These are phyloP conservation scores for Melanostoma mellinum DNA, from an alignment of 2,888 invertebrate species.

Conservation along the genomic window DNA sequence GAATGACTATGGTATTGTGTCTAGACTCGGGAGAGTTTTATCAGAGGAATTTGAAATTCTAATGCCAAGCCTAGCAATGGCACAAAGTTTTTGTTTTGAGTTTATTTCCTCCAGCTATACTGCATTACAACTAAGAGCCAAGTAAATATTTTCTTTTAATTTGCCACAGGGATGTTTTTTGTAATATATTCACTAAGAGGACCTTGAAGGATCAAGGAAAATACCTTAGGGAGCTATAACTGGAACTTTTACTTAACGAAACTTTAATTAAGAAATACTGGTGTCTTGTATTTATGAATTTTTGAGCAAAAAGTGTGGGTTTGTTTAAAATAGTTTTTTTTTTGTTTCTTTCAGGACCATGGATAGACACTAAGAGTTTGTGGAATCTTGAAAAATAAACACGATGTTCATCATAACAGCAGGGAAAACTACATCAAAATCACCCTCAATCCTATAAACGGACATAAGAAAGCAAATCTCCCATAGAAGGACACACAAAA, in stretches of 20 bases:
- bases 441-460: slow-evolving; percentile 21
- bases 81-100: slow-evolving; percentile 4
- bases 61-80: slow-evolving; percentile 9
- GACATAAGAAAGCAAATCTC: neutral
- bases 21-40: slow-evolving; percentile 21
- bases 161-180: slow-evolving; percentile 16
- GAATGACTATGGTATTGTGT: neutral
- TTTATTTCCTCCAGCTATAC: neutral
- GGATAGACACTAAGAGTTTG: slow-evolving; percentile 35
- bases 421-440: slow-evolving; percentile 49
- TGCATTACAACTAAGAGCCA: neutral
- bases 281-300: too few relatives aligned
- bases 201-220: slow-evolving; percentile 10
- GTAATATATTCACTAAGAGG: slow-evolving; percentile 15
- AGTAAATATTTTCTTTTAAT: slow-evolving; percentile 27
- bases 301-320: neutral
- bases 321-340: neutral
- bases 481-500: neutral
- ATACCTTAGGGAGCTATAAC: neutral
- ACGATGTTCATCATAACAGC: slow-evolving; percentile 40
- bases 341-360: slow-evolving; percentile 37
- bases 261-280: neutral
- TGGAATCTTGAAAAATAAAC: neutral
- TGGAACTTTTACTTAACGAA: neutral
- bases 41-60: neutral